Evolutionary conservation across 2,797 vertebrate species (phyloP).

Genomic region (Spinus olivaceus): DNA sequence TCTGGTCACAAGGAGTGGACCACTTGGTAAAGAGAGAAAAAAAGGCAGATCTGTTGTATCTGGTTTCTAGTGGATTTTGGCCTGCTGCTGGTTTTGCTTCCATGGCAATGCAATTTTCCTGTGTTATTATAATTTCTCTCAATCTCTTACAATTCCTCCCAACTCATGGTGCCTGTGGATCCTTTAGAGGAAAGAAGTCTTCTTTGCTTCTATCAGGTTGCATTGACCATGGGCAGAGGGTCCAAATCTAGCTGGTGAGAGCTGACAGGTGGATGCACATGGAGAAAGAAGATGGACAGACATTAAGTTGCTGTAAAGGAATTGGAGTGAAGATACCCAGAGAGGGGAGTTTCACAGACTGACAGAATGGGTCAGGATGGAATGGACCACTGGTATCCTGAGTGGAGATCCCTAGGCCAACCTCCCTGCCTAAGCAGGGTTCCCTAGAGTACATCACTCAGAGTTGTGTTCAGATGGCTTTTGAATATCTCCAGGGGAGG

Average conservation of each 20-base stretch:
- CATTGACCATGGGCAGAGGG: not conserved
- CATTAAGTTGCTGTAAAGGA: fast-evolving
- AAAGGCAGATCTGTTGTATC: not conserved
- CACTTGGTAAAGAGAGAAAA: not conserved
- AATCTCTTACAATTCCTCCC: not conserved
- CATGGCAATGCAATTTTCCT: not conserved
- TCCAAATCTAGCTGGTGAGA: not conserved
- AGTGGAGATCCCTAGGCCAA: not conserved
- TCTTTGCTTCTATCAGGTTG: not conserved
- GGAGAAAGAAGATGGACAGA: not conserved
- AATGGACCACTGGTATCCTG: not conserved
- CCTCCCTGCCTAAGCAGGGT: not conserved
- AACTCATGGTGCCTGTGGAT: not conserved
- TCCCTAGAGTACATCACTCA: fast-evolving
- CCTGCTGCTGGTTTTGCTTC: not conserved
- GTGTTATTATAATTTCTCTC: not conserved
- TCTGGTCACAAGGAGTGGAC: not conserved
- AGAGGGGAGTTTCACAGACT: not conserved
- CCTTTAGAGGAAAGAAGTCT: not conserved
- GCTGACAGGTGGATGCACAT: not conserved
- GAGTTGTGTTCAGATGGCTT: not conserved
- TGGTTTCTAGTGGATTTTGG: not conserved
- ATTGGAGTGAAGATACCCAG: not conserved
- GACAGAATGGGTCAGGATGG: not conserved
- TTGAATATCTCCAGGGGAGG: not conserved